Conservation (phyloP, 2,888 invertebrate species). For the Drosophila putrida region DNA sequence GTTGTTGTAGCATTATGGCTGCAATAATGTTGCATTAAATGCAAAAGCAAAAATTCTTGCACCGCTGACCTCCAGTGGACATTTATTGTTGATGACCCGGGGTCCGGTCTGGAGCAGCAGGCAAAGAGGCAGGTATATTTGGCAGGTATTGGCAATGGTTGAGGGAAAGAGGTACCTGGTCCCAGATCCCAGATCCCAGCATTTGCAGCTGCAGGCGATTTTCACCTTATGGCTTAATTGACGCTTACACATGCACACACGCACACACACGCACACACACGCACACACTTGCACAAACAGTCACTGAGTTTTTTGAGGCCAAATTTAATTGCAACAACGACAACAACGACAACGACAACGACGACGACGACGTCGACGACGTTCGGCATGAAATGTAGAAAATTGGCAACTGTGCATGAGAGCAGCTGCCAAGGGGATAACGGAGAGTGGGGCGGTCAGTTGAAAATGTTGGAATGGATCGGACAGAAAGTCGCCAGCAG, state of each 20-base stretch:
- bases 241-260: slow-evolving; percentile 31
- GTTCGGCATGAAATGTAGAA: slow-evolving; percentile 62
- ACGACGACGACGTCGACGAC: slow-evolving; percentile 28
- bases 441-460: slow-evolving; percentile 3
- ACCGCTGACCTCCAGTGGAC: slow-evolving; percentile 45
- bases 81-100: slow-evolving; percentile 50
- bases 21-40: too few species aligned
- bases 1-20: too few species aligned
- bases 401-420: slow-evolving; percentile 63
- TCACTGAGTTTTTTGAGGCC: slow-evolving; percentile 66
- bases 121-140: slow-evolving; percentile 13
- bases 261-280: too few species aligned
- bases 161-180: slow-evolving; percentile 1
- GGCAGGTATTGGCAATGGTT: slow-evolving; percentile 18
- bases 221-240: slow-evolving; percentile 60
- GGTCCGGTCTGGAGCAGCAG: slow-evolving; percentile 2
- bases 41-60: slow-evolving; percentile 20
- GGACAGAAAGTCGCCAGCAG: slow-evolving; percentile 55
- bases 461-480: slow-evolving; percentile 40
- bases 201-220: slow-evolving; percentile 49
- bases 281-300: slow-evolving; percentile 22
- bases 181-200: slow-evolving; percentile 21
- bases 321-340: slow-evolving; percentile 74
- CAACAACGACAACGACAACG: slow-evolving; percentile 12
- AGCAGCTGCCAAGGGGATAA: slow-evolving; percentile 41